Percentiles rank a stretch among this genome's conserved stretches.
These are phyloP conservation scores for Chelonus insularis DNA, from an alignment of 1,140 invertebrate genomes.

Conservation along the genomic window DNA sequence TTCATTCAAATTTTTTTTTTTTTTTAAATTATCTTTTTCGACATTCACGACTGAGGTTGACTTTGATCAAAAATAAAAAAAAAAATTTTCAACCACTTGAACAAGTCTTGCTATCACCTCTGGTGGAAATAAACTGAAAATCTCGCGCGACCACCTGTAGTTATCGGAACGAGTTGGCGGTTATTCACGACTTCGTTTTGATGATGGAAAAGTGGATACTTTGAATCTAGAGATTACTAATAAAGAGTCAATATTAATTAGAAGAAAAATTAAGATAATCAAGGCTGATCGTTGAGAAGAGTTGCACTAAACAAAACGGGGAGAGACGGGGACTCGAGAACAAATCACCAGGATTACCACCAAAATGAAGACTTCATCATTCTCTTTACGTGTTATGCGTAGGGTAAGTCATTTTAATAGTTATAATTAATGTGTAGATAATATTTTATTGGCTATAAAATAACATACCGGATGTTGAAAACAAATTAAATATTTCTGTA, in stretches of 20 bases:
- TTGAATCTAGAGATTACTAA: no score
- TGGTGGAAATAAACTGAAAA: background rate
- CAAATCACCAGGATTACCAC: constrained; percentile 50
- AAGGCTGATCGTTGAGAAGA: no score
- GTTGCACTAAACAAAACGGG: background rate
- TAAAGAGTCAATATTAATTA: no score
- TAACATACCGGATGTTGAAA: no score
- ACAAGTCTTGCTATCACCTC: background rate
- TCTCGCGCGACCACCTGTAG: background rate
- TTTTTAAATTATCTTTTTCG: background rate
- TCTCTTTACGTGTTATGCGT: constrained; percentile 75
- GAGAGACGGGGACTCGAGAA: constrained; percentile 24
- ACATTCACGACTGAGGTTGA: no score
- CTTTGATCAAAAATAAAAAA: no score
- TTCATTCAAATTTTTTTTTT: background rate
- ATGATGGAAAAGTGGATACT: no score
- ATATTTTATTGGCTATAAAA: no score
- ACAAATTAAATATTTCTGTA: no score
- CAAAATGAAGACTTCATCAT: constrained; percentile 78
- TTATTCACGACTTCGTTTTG: no score
- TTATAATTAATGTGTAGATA: background rate
- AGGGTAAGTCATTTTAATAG: constrained; percentile 64
- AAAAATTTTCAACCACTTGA: background rate
- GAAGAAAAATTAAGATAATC: no score
- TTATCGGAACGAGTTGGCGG: background rate